A percentile compares a stretch with the other conserved stretches of the same genome.
Evolutionary conservation across 2,797 vertebrate genomes (phyloP).

Genomic region (Gymnodraco acuticeps): DNA sequence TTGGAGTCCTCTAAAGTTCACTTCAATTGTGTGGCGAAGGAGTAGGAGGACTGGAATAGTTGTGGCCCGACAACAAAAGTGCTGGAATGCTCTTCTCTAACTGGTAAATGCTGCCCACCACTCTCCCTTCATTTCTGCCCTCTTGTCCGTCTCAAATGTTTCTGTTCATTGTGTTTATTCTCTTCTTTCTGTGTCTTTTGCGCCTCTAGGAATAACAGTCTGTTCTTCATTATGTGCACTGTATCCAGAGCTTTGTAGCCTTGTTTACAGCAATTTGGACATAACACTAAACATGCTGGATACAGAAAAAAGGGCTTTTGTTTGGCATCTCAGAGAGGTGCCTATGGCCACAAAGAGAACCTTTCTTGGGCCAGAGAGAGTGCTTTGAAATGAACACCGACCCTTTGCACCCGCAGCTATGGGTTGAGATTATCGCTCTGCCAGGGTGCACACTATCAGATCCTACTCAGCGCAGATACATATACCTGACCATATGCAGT

Average conservation of each 20-base stretch:
- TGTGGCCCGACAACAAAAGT: conserved; percentile 68
- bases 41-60: conserved; percentile 69
- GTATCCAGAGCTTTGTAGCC: conserved; percentile 35
- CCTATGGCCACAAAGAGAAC: conserved; percentile 14
- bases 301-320: conserved; percentile 22
- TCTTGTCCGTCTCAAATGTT: neutral
- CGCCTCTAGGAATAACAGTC: conserved; percentile 32
- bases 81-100: conserved; percentile 62
- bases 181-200: conserved; percentile 2
- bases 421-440: conserved; percentile 12
- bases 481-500: neutral
- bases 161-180: conserved; percentile 16
- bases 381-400: conserved; percentile 44
- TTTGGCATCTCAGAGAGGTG: conserved; percentile 21
- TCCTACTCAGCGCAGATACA: conserved; percentile 10
- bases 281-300: conserved; percentile 51
- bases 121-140: conserved; percentile 26
- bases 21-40: conserved; percentile 45
- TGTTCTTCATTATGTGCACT: conserved; percentile 54
- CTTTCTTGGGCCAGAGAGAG: conserved; percentile 24
- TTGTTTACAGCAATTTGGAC: conserved; percentile 52
- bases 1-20: conserved; percentile 64
- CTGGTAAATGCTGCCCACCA: conserved; percentile 58
- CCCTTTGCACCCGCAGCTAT: conserved; percentile 20
- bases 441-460: conserved; percentile 20